A percentile compares a stretch with the other conserved stretches of the same genome.
These are phyloP conservation scores for Ardeotis arabs DNA, from an alignment of 2,113 vertebrate species.

Conservation along the genomic window DNA sequence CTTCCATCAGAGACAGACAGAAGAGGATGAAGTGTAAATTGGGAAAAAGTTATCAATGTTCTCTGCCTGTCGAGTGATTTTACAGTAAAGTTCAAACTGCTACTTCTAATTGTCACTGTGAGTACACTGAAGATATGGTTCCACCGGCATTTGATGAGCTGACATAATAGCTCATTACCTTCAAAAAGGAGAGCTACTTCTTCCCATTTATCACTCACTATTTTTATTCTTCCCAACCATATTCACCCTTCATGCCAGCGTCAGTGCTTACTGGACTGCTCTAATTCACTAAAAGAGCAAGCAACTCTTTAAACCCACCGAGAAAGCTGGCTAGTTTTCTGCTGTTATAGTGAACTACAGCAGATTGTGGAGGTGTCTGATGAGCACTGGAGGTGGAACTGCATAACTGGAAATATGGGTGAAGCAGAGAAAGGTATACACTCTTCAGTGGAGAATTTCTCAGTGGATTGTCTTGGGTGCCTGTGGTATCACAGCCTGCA, in stretches of 20 bases:
- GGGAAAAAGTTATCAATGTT: background rate
- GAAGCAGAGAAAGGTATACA: background rate
- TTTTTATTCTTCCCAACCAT: background rate
- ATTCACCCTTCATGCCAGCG: background rate
- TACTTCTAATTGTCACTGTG: background rate
- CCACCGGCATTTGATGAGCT: background rate
- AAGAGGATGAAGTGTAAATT: background rate
- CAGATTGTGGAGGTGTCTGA: background rate
- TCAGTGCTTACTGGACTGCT: background rate
- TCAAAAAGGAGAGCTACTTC: background rate
- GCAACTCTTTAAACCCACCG: background rate
- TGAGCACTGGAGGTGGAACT: background rate
- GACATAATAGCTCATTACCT: background rate
- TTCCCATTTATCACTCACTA: background rate
- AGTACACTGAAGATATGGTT: background rate
- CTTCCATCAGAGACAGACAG: background rate
- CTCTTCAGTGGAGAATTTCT: background rate
- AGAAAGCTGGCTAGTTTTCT: background rate
- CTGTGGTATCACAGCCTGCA: background rate
- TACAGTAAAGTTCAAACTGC: background rate
- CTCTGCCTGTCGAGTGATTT: background rate
- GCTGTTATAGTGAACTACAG: background rate
- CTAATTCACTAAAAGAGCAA: background rate
- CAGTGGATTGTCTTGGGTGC: background rate
- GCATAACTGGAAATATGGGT: background rate